phyloP scores from a whole-genome alignment of 2,888 invertebrate species.

The Pherbina coryleti region DNA sequence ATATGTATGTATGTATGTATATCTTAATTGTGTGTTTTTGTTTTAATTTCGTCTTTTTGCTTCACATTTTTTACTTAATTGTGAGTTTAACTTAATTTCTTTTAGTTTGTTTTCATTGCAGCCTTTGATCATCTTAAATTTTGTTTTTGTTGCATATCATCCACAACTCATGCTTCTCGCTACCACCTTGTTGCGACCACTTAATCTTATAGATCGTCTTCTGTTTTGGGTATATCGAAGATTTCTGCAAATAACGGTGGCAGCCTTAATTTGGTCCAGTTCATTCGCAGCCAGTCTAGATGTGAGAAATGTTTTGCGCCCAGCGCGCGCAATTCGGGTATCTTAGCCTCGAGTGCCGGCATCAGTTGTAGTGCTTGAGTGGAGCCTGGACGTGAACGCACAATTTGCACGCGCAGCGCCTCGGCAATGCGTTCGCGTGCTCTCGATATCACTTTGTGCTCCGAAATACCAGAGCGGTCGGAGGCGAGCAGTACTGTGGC shows the following conservation, averaged over 20 bases:
- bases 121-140: slow-evolving; percentile 38
- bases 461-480: slow-evolving; percentile 84
- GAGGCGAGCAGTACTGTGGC: slow-evolving; percentile 87
- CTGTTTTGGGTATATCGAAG: slow-evolving; percentile 93
- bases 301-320: slow-evolving; percentile 87
- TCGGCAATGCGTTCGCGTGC: slow-evolving; percentile 87
- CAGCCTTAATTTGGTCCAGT: slow-evolving; percentile 86
- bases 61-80: slow-evolving; percentile 20
- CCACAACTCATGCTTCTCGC: neutral
- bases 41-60: slow-evolving; percentile 1
- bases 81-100: slow-evolving; percentile 17
- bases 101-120: slow-evolving; percentile 34
- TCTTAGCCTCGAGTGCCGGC: slow-evolving; percentile 72
- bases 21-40: slow-evolving; percentile 11
- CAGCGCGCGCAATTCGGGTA: slow-evolving; percentile 84
- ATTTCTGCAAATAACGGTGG: slow-evolving; percentile 97
- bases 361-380: slow-evolving; percentile 69
- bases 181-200: neutral
- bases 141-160: slow-evolving; percentile 44
- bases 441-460: slow-evolving; percentile 82
- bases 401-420: slow-evolving; percentile 85
- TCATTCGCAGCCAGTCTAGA: slow-evolving; percentile 90
- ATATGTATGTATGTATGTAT: slow-evolving; percentile 36
- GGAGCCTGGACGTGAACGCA: slow-evolving; percentile 67
- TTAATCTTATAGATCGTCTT: slow-evolving; percentile 73